These are phyloP conservation scores for Fundulus diaphanus DNA, from an alignment of 2,797 vertebrate genomes.

Conservation along the genomic window DNA sequence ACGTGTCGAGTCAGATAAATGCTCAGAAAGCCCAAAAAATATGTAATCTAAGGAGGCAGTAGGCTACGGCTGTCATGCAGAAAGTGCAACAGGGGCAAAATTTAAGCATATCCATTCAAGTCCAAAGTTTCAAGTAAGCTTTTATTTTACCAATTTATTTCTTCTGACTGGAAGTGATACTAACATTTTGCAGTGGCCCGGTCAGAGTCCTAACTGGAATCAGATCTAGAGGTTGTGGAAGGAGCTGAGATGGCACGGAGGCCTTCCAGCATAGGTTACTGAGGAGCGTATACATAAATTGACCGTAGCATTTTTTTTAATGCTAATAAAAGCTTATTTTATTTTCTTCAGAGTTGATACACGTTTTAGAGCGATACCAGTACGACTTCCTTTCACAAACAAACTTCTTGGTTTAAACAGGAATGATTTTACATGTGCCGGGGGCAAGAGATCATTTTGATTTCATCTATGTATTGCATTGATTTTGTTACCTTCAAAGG, in stretches of 20 bases:
- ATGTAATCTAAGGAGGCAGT: neutral
- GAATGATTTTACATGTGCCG: neutral
- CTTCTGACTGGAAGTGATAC: neutral
- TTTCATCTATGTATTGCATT: neutral
- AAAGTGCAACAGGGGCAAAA: neutral
- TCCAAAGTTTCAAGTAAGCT: neutral
- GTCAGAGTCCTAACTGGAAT: neutral
- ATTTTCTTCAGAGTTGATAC: neutral
- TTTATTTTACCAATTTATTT: neutral
- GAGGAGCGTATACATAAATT: neutral
- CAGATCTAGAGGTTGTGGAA: neutral
- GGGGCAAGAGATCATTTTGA: neutral
- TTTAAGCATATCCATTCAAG: neutral
- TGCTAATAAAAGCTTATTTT: neutral
- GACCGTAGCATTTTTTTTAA: neutral
- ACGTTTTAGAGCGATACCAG: neutral
- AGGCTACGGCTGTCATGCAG: neutral
- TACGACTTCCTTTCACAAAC: neutral
- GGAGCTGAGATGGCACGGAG: neutral
- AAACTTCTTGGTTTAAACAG: neutral
- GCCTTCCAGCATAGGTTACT: neutral
- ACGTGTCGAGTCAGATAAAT: neutral
- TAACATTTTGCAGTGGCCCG: neutral
- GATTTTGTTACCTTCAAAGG: neutral
- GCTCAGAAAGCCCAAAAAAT: neutral